These are phyloP conservation scores for Macroglossus sobrinus DNA, from an alignment of 2,113 vertebrate species.

Conservation along the genomic window DNA sequence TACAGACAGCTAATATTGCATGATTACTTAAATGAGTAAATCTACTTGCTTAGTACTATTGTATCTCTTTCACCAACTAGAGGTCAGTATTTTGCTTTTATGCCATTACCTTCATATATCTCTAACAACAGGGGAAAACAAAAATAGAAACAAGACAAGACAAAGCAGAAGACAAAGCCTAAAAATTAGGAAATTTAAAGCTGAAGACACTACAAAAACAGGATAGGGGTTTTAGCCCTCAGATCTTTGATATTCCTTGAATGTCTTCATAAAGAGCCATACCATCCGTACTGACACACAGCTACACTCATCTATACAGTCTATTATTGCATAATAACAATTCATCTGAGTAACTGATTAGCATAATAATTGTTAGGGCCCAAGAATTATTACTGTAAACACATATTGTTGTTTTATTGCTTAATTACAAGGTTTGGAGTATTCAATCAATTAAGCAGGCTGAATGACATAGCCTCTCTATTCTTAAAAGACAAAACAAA, in stretches of 20 bases:
- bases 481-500: not conserved
- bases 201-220: not conserved
- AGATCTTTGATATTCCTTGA: not conserved
- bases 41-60: not conserved
- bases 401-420: not conserved
- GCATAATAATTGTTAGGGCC: not conserved
- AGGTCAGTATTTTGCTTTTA: not conserved
- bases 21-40: not conserved
- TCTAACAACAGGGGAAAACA: not conserved
- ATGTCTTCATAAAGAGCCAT: not conserved
- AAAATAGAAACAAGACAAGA: not conserved
- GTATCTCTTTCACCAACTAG: not conserved
- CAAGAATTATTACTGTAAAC: not conserved
- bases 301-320: not conserved
- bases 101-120: not conserved
- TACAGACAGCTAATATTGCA: not conserved
- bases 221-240: not conserved
- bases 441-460: not conserved
- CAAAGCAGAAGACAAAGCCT: not conserved
- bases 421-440: constrained; percentile 19
- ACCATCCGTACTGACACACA: not conserved
- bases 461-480: not conserved
- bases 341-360: not conserved
- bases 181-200: not conserved
- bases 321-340: not conserved